phyloP scores from a whole-genome alignment of 2,888 invertebrate species.

The Parnassius apollo region DNA sequence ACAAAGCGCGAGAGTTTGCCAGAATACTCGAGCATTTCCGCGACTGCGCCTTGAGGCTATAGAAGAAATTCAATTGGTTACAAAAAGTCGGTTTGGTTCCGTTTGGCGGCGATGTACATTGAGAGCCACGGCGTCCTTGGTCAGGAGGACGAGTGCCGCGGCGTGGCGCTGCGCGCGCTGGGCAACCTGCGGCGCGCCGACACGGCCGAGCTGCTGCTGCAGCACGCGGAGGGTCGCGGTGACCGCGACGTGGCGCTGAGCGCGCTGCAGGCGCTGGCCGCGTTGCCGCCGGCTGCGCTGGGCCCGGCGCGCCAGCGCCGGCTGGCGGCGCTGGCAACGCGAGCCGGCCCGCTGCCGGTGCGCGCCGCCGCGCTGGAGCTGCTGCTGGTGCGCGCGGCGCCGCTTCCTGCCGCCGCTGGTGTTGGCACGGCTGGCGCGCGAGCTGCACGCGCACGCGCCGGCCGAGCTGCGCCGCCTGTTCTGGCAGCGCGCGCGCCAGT shows the following conservation, averaged over 20 bases:
- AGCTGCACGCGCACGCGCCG: conserved; percentile 36
- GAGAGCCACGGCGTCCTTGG: not conserved
- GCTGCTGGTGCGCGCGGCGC: conserved; percentile 51
- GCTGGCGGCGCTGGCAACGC: conserved; percentile 29
- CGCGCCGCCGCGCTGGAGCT: conserved; percentile 40
- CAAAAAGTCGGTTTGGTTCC: too few relatives aligned
- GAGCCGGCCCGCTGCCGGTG: conserved; percentile 21
- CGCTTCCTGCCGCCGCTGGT: conserved; percentile 37
- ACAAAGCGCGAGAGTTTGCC: too few relatives aligned
- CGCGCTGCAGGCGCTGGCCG: conserved; percentile 32
- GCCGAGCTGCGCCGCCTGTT: conserved; percentile 57
- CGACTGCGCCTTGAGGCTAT: too few relatives aligned
- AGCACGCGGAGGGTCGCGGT: conserved; percentile 38
- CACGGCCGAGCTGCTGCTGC: conserved; percentile 42
- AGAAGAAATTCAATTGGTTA: too few relatives aligned
- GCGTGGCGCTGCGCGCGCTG: conserved; percentile 45
- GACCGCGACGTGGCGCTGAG: conserved; percentile 37
- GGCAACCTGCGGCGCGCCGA: conserved; percentile 53
- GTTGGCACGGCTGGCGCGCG: conserved; percentile 31
- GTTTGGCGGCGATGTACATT: too few relatives aligned
- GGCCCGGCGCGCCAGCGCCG: conserved; percentile 18
- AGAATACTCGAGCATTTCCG: too few relatives aligned
- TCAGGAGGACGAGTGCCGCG: conserved; percentile 44
- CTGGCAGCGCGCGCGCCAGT: conserved; percentile 49
- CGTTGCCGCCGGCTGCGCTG: conserved; percentile 22